Evolutionary conservation across 2,113 vertebrate species (phyloP), one percentile per base, ranked within the genome.

Genomic region (Porphyrio hochstetteri): DNA sequence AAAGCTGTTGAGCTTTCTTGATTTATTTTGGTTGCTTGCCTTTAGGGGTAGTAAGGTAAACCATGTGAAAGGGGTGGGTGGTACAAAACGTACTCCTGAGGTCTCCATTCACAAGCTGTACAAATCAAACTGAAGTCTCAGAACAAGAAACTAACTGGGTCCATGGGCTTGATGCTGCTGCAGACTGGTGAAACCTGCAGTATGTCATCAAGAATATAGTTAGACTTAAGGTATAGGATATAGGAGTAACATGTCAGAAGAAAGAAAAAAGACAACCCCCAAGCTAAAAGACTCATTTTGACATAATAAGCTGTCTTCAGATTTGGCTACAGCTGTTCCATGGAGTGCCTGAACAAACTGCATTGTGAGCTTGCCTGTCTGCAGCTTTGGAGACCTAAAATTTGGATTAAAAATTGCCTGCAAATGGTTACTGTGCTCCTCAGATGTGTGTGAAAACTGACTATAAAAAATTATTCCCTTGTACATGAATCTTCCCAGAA

Each of bases 231-330:
- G 25, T 64, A 2, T 9, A 35, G 44, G 11, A 6, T 65, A 11
- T 4, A 46, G 28, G 13, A 86, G 4, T 46, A 75, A 52, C 0
- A 1, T 61, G 0, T 63, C 36, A 63, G 16, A 89, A 67, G 53
- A 75, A 86, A n/a, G 2, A 3, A 13, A 23, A 35, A 53, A 64
- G 9, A 40, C 44, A 24, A 35, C 13, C 50, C 13, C 24, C 10
- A 61, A 57, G 17, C 5, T 53, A 5, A 12, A 23, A 29, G 8
- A 31, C 7, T 76, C 1, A 9, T 44, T 79, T 88, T 9, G 24
- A 7, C 4, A 1, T 36, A 63, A 13, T 21, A 35, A 48, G 2
- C 4, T 36, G 0, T 52, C 28, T 90, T 64, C 42, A 81, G 17
- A 46, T 46, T 46, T 46, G 44, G 44, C 17, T 46, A 35, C 20